A percentile compares a stretch with the other conserved stretches of the same genome.
phyloP scores from a whole-genome alignment of 2,888 invertebrate species.

The Idaea straminata region DNA sequence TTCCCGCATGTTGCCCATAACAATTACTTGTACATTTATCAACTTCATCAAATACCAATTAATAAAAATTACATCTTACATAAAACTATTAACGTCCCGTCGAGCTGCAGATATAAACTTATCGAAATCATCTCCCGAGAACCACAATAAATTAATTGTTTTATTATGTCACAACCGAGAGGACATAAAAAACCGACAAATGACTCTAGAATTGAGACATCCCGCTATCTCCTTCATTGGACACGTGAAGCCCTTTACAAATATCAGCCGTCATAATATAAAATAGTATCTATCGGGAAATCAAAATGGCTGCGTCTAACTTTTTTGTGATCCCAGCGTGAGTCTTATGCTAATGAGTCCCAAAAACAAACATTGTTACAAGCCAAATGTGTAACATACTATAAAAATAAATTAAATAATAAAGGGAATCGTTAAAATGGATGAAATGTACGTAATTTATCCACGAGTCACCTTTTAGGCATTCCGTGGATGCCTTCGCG shows the following conservation, averaged over 20 bases:
- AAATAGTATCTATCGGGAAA: slow-evolving; percentile 61
- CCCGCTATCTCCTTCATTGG: slow-evolving; percentile 73
- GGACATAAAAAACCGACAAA: slow-evolving; percentile 72
- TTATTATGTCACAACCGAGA: slow-evolving; percentile 73
- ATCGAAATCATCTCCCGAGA: slow-evolving; percentile 65
- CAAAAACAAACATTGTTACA: slow-evolving; percentile 80
- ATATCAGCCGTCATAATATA: slow-evolving; percentile 63
- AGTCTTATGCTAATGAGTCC: slow-evolving; percentile 75
- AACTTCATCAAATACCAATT: slow-evolving; percentile 70
- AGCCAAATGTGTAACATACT: slow-evolving; percentile 78
- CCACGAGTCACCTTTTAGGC: slow-evolving; percentile 79
- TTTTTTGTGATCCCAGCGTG: slow-evolving; percentile 68
- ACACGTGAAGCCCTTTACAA: slow-evolving; percentile 57
- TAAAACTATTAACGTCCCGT: slow-evolving; percentile 73
- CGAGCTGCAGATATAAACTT: slow-evolving; percentile 67
- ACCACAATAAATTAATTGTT: slow-evolving; percentile 77
- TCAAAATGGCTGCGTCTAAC: slow-evolving; percentile 61
- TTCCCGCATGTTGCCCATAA: slow-evolving; percentile 19
- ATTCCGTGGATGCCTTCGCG: slow-evolving; percentile 76
- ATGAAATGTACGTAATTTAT: slow-evolving; percentile 80
- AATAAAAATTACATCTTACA: slow-evolving; percentile 74
- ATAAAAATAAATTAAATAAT: slow-evolving; percentile 80
- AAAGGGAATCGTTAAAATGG: slow-evolving; percentile 79
- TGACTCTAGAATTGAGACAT: slow-evolving; percentile 74
- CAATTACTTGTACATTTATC: slow-evolving; percentile 34